A percentile compares a stretch with the other conserved stretches of the same genome.
These are phyloP conservation scores for Abrostola tripartita DNA, from an alignment of 2,888 invertebrate species.

Conservation along the genomic window DNA sequence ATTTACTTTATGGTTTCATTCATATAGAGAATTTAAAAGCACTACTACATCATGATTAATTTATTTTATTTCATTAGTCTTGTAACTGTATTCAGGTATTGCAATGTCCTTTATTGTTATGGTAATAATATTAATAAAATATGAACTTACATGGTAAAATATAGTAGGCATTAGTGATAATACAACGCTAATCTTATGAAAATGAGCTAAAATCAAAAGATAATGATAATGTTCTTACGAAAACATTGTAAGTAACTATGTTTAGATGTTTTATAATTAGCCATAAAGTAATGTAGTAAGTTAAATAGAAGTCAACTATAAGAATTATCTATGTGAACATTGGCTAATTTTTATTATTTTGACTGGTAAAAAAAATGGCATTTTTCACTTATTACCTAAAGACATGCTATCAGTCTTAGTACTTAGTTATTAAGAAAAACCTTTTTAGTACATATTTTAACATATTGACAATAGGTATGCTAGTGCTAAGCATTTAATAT, in stretches of 20 bases:
- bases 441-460: conserved; percentile 44
- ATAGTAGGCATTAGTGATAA: conserved; percentile 61
- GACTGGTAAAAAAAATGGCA: conserved; percentile 37
- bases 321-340: conserved; percentile 40
- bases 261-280: conserved; percentile 55
- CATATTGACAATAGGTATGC: conserved; percentile 75
- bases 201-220: conserved; percentile 79
- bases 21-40: background rate
- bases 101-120: conserved; percentile 35
- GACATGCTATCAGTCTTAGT: conserved; percentile 28
- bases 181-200: conserved; percentile 86
- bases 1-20: conserved; percentile 37
- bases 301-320: conserved; percentile 51
- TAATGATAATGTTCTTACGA: conserved; percentile 62
- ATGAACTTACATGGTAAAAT: conserved; percentile 45
- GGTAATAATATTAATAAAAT: conserved; percentile 39
- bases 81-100: conserved; percentile 21
- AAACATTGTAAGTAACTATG: conserved; percentile 55
- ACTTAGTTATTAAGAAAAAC: conserved; percentile 44
- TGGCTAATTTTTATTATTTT: conserved; percentile 36
- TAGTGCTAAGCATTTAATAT: conserved; percentile 60
- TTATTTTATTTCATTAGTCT: conserved; percentile 24
- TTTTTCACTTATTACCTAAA: conserved; percentile 19
- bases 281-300: conserved; percentile 43
- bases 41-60: conserved; percentile 7